Conservation (phyloP, 2,113 vertebrate species). For the Marcusenius ussheri region DNA sequence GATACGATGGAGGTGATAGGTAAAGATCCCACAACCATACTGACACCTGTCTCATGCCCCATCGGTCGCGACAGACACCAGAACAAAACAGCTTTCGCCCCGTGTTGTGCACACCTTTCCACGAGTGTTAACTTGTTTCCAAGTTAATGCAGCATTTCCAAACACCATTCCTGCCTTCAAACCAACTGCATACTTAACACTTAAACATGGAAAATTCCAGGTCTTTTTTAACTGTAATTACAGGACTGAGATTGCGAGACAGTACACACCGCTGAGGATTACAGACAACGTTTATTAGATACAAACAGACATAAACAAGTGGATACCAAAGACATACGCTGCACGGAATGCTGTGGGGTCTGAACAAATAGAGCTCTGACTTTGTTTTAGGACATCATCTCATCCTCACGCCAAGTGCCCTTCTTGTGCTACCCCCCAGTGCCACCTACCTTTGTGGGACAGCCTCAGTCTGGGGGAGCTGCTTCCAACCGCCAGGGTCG, state of each 20-base stretch:
- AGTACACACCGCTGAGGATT: background rate
- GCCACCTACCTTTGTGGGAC: slow-evolving; percentile 74
- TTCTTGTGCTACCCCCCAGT: background rate
- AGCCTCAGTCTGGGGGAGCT: slow-evolving; percentile 68
- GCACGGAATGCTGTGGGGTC: background rate
- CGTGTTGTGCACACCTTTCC: background rate
- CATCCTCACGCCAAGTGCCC: background rate
- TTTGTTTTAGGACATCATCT: background rate
- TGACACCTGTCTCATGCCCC: slow-evolving; percentile 6
- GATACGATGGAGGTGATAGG: too few species aligned
- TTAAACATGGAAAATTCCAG: background rate
- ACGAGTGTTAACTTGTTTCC: slow-evolving; percentile 3
- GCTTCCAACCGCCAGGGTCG: slow-evolving; percentile 46
- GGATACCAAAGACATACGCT: background rate
- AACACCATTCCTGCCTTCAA: background rate
- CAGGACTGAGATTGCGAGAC: background rate
- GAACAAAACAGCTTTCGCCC: background rate
- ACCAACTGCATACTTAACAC: background rate
- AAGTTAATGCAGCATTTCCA: background rate
- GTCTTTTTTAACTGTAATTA: background rate
- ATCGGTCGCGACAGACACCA: background rate
- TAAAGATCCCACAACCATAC: too few species aligned
- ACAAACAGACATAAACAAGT: background rate
- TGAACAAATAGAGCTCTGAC: background rate
- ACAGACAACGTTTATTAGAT: background rate